Evolutionary conservation across 2,797 vertebrate genomes (phyloP), one percentile per base, ranked within the genome.

Genomic region (Zenarchopterus dispar): DNA sequence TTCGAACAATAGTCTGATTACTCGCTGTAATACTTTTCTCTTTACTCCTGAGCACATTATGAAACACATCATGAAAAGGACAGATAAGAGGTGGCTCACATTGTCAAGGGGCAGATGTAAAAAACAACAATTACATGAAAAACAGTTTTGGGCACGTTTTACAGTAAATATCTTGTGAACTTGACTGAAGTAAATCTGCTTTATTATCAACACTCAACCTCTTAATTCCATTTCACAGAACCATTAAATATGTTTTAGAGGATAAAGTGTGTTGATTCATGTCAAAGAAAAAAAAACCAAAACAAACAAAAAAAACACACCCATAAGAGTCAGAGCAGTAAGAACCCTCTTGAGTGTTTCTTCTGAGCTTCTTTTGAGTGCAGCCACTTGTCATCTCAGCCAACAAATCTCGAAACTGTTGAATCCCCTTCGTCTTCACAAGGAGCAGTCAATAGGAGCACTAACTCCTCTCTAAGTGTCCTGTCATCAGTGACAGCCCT

Each of bases 401-500:
- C 24, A 53, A 66, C 48, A 26, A 39, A 69, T 67, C 73, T 70
- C 69, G 24, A 82, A 71, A 81, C 50, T 53, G 26, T n/a, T 18
- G 45, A 71, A 56, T 54, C 42, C 39, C 48, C 60, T 44, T 74
- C 28, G 19, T 67, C 52, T 55, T 44, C 53, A 15, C 36, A 67
- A 68, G 70, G 69, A 57, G 26, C 26, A 54, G 48, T 78, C 67
- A 62, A 72, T 64, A 62, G 51, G 18, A 48, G 44, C 63, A 50
- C 58, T 80, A 76, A 80, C 59, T 84, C 74, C 66, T 60, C 54
- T 70, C 60, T 78, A 80, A 85, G 66, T 55, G 66, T 63, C 67
- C 76, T 88, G 82, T 88, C 84, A 83, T 58, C 24, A 22, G 36
- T 62, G 86, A 75, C 85, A 73, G 70, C 28, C 53, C 6, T 28